Evolutionary conservation across 2,888 invertebrate genomes (phyloP), one percentile per base, ranked within the genome.

Genomic region (Phanerotoma sp.): DNA sequence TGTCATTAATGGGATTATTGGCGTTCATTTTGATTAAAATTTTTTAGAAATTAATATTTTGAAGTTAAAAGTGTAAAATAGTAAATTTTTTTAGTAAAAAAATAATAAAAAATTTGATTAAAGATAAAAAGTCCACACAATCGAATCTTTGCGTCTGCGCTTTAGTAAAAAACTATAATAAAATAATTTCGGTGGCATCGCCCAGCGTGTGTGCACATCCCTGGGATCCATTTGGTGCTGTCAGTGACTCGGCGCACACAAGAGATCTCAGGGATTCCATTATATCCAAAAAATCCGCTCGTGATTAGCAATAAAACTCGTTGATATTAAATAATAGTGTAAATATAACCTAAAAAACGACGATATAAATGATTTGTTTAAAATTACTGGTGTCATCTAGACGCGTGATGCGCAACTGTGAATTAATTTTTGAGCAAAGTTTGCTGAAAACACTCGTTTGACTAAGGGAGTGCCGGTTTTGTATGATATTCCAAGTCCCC

Each of bases 361-460:
- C n/a, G n/a, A n/a, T n/a, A n/a, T n/a, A n/a, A n/a, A n/a, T n/a
- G n/a, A n/a, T n/a, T n/a, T n/a, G n/a, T n/a, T n/a, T n/a, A 25
- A 25, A 5, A 25, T 7, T 25, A 25, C 25, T 25, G 25, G 25
- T 25, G 3, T 25, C 25, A 5, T 25, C 25, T 25, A 3, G 25
- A 25, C 25, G 5, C 25, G 5, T 25, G 9, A 9, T 25, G 25
- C 25, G 9, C 5, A 5, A 25, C 25, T 25, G 25, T 25, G 25
- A 25, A 25, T 25, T n/a, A n/a, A n/a, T n/a, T n/a, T n/a, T 2
- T 25, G 5, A 25, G 5, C 25, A 25, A 25, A 9, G 9, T 9
- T 5, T 9, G 9, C 9, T 25, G 54, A 80, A n/a, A 86, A 82
- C 80, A 81, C 80, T 84, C 79, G 79, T 82, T 85, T 86, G 86